These are phyloP conservation scores for Drosophila quadrilineata DNA, from an alignment of 1,140 invertebrate species.

Conservation along the genomic window DNA sequence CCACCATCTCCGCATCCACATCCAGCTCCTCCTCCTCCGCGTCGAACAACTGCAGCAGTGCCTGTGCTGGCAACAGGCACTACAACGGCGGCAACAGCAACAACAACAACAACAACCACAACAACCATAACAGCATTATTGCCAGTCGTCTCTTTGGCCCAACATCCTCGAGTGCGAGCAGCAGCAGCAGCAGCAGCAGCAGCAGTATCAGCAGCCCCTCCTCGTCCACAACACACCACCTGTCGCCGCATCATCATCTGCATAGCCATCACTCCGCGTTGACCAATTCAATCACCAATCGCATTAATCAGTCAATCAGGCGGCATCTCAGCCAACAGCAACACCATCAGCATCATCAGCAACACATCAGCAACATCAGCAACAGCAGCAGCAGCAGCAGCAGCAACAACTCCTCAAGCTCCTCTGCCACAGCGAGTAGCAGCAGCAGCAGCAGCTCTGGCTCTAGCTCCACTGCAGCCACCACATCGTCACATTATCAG, in stretches of 20 bases:
- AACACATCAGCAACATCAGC: conserved; percentile 24
- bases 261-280: conserved; percentile 75
- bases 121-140: conserved; percentile 62
- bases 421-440: conserved; percentile 20
- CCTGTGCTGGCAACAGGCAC: conserved; percentile 68
- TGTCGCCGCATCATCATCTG: conserved; percentile 50
- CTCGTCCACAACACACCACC: conserved; percentile 22
- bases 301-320: conserved; percentile 78
- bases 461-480: conserved; percentile 22
- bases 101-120: conserved; percentile 33
- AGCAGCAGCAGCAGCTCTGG: conserved; percentile 21
- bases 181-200: too few species aligned
- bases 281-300: conserved; percentile 79
- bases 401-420: conserved; percentile 36
- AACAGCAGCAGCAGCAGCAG: conserved; percentile 31
- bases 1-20: conserved; percentile 36
- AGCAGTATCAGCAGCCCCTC: conserved; percentile 40
- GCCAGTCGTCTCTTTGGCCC: conserved; percentile 65
- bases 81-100: conserved; percentile 61
- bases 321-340: conserved; percentile 79
- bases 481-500: conserved; percentile 44
- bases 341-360: conserved; percentile 63
- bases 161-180: conserved; percentile 45
- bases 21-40: conserved; percentile 43
- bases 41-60: conserved; percentile 69